Conservation (phyloP, 2,113 vertebrate species). For the Lepisosteus oculatus region DNA sequence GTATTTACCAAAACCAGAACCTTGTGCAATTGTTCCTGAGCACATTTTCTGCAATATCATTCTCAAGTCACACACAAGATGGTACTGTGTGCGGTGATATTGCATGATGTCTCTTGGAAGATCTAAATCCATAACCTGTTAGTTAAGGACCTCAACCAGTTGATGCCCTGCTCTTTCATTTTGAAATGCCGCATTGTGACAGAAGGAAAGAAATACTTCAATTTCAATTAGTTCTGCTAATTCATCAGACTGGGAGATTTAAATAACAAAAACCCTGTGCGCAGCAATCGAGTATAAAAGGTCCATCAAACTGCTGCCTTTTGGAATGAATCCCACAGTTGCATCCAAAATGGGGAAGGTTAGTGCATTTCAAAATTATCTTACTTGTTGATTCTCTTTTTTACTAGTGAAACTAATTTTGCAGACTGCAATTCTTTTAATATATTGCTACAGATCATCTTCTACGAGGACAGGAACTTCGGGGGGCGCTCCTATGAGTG, state of each 20-base stretch:
- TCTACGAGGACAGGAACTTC: slow-evolving; percentile 34
- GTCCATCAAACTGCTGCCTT: slow-evolving; percentile 42
- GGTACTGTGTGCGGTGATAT: too few species aligned
- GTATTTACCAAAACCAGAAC: too few species aligned
- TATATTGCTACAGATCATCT: slow-evolving; percentile 30
- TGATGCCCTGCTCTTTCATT: too few species aligned
- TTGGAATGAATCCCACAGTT: slow-evolving; percentile 58
- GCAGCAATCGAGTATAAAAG: slow-evolving; percentile 57
- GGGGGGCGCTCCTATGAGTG: slow-evolving; percentile 21
- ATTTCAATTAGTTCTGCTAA: slow-evolving; percentile 56
- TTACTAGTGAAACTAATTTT: too few species aligned
- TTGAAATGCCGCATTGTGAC: too few species aligned
- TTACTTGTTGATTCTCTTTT: too few species aligned
- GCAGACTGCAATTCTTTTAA: background rate
- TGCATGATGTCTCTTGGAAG: too few species aligned
- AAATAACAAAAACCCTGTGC: slow-evolving; percentile 55
- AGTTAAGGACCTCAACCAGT: too few species aligned
- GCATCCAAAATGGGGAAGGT: slow-evolving; percentile 61
- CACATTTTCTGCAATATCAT: too few species aligned
- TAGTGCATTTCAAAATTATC: slow-evolving; percentile 15
- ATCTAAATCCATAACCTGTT: too few species aligned
- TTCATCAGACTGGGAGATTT: slow-evolving; percentile 62
- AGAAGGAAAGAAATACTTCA: slow-evolving; percentile 30
- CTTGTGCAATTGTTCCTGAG: too few species aligned
- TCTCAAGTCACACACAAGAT: too few species aligned